These are phyloP conservation scores for Thumatha senex DNA, from an alignment of 2,888 invertebrate species.

Conservation along the genomic window DNA sequence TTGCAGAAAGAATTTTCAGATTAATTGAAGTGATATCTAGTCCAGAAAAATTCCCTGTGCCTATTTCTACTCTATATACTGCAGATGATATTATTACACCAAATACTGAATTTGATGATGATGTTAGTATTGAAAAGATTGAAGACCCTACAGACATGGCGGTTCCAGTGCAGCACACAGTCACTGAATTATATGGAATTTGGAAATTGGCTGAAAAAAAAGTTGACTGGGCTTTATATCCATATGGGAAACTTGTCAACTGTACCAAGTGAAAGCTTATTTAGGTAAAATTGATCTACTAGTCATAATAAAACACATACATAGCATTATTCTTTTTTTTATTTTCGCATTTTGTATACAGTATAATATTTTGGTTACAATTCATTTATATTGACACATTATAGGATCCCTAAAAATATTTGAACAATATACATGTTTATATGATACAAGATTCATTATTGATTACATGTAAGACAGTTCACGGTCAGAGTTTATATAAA, in stretches of 20 bases:
- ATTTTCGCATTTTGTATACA: slow-evolving; percentile 79
- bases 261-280: slow-evolving; percentile 12
- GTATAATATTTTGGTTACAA: slow-evolving; percentile 79
- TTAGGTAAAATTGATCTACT: slow-evolving; percentile 18
- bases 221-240: slow-evolving; percentile 70
- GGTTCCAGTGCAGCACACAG: slow-evolving; percentile 14
- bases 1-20: slow-evolving; percentile 51
- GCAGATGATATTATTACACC: slow-evolving; percentile 67
- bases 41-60: slow-evolving; percentile 47
- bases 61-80: slow-evolving; percentile 65
- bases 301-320: slow-evolving; percentile 34
- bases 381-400: slow-evolving; percentile 78
- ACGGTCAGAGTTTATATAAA: slow-evolving; percentile 62
- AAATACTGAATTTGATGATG: slow-evolving; percentile 18
- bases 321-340: slow-evolving; percentile 74
- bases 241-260: slow-evolving; percentile 71
- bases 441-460: slow-evolving; percentile 75
- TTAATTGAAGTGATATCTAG: slow-evolving; percentile 64
- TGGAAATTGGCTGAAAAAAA: slow-evolving; percentile 60
- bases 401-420: slow-evolving; percentile 75
- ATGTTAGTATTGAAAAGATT: slow-evolving; percentile 8
- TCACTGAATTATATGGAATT: slow-evolving; percentile 40
- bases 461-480: slow-evolving; percentile 56
- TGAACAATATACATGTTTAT: slow-evolving; percentile 78
- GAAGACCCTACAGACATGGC: slow-evolving; percentile 5